Base-by-base conservation (phyloP, 2,797 vertebrate species). In the Sebastolobus alascanus region DNA sequence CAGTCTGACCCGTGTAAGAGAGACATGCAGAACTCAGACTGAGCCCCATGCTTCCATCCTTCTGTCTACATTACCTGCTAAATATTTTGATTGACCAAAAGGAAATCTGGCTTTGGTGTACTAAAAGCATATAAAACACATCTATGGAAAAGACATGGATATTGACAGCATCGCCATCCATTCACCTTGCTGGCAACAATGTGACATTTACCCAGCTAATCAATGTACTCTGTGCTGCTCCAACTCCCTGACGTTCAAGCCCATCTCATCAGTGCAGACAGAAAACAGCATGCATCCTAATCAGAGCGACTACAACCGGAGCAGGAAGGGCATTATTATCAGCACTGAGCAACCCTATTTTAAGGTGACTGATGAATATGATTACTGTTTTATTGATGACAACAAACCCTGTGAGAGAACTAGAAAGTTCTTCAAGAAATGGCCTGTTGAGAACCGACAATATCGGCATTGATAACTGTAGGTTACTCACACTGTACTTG, bases 201-300 rank as follows among this genome's bases (percentile, higher is more conserved):
- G 52, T 88, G 86, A 88, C 84, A 84, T 90, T 83, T 77, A 77
- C 37, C 46, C 50, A 43, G 61, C 29, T 67, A 82, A 87, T 90
- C 83, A 84, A 71, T 87, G 68, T 31, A 33, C 33, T 22, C 29
- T 29, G 40, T 3, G 16, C 54, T 50, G 67, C 40, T 79, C 56
- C 18, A 68, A 7, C 71, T 82, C 74, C 60, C 64, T 77, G 70
- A 63, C 2, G 75, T 52, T 77, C 37, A 59, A 43, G 35, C 31
- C 59, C 31, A 29, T 73, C 70, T 86, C 84, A 80, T 74, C 75
- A 68, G 58, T 18, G 68, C 7, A 69, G 55, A 60, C 43, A 68
- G 67, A 77, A 55, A 79, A 40, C 83, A 89, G 60, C 78, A 52
- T 65, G 76, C 58, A 75, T 86, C 69, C 79, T 80, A 83, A 84